Base-by-base conservation (phyloP, 2,113 vertebrate species). In the Scophthalmus maximus region DNA sequence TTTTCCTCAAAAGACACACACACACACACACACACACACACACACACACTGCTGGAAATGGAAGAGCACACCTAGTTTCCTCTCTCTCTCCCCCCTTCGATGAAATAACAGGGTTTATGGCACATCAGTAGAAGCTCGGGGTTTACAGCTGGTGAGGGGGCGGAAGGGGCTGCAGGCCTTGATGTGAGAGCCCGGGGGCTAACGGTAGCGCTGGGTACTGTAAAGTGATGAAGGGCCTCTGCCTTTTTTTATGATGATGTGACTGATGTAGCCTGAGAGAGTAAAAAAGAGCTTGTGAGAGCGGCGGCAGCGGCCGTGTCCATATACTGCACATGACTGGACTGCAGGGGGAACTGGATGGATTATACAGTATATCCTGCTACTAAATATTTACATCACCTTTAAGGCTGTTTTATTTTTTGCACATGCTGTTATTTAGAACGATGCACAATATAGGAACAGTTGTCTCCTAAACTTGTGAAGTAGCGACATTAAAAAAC, bases 81-180 rank as follows among this genome's bases (percentile, higher is more conserved):
- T 85, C 90, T 83, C 88, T 88, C 80, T 14, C 14, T 9, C 7
- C 10, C 32, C 32, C 3, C 78, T 90, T 46, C 79, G 82, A 79
- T 88, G 90, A 87, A 88, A 92, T 87, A 92, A 94, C 90, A 77
- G 72, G 87, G 84, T 94, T 93, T 91, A 92, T 88, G 82, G 90
- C 91, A 92, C 92, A 92, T 94, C 93, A 93, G 89, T 90, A 91
- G 90, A n/a, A n/a, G 89, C 91, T 90, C 88, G 69, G 88, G 30
- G 89, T 91, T 90, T 93, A 87, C 83, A 71, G 88, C 90, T 71
- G 76, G 85, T 69, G 83, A 85, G 90, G 90, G 46, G 86, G 85
- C 76, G 44, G 81, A 53, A 66, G 42, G 10, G 11, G 62, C 85
- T 90, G 64, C 3, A 56, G 72, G 81, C 73, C 79, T 68, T 69